Conservation (phyloP, 2,888 invertebrate species). For the Bruchidius siliquastri region DNA sequence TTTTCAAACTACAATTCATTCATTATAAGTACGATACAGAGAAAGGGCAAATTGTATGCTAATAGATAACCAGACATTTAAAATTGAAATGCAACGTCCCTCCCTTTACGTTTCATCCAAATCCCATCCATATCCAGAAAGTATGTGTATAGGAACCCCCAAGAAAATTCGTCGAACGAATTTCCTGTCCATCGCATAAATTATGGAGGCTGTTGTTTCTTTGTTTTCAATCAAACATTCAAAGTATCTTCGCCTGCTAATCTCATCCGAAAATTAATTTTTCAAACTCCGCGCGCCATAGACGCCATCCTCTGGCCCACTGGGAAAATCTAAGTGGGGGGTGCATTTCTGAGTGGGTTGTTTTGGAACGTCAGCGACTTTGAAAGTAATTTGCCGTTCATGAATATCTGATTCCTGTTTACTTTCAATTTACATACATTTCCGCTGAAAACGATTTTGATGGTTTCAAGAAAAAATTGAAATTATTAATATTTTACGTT, state of each 20-base stretch:
- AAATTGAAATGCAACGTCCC: too few species aligned
- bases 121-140: too few species aligned
- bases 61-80: too few species aligned
- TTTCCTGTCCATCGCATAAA: background rate
- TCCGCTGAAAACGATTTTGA: too few species aligned
- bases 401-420: background rate
- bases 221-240: background rate
- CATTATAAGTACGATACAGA: too few species aligned
- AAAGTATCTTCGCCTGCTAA: background rate
- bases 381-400: background rate
- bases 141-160: too few species aligned
- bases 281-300: background rate
- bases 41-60: too few species aligned
- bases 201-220: background rate
- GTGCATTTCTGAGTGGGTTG: background rate
- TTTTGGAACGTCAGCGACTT: background rate
- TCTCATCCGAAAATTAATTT: background rate
- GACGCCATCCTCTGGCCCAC: background rate
- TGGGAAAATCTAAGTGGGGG: background rate
- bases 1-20: too few species aligned
- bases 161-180: background rate
- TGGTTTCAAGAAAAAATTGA: too few species aligned
- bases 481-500: too few species aligned
- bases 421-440: background rate
- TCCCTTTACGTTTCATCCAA: too few species aligned